Percentiles rank a stretch among this genome's conserved stretches.
Conservation (phyloP, 2,113 vertebrate genomes). For the Indicator maculatus region DNA sequence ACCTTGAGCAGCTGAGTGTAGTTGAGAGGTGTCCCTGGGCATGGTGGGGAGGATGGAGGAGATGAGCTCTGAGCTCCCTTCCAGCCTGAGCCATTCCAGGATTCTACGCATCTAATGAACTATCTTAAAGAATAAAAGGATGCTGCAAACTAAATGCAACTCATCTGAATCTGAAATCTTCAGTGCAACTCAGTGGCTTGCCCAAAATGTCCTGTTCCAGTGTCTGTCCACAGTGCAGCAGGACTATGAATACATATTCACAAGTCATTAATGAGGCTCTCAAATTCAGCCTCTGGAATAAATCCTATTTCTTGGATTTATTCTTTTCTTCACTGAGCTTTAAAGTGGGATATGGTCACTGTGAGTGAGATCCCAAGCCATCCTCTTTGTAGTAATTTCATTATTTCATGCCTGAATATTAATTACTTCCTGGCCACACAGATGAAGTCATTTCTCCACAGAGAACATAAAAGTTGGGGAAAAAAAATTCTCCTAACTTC, state of each 20-base stretch:
- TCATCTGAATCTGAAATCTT: neutral
- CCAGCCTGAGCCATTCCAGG: too few relatives aligned
- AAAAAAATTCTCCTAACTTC: neutral
- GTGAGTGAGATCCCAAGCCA: neutral
- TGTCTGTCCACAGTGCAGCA: neutral
- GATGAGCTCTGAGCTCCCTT: too few relatives aligned
- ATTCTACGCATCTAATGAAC: neutral
- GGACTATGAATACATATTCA: neutral
- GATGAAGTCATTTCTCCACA: neutral
- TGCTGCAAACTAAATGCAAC: neutral
- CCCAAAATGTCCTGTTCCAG: neutral
- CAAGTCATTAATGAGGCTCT: neutral
- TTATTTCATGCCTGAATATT: neutral
- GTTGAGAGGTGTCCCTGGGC: too few relatives aligned
- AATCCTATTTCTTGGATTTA: neutral
- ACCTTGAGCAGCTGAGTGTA: too few relatives aligned
- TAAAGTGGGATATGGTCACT: neutral
- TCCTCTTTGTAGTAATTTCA: neutral
- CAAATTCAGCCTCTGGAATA: neutral
- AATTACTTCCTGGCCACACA: neutral
- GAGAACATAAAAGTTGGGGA: neutral
- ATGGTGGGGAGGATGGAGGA: too few relatives aligned
- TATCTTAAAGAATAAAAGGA: neutral
- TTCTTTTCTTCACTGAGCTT: slow-evolving; percentile 10
- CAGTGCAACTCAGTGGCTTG: neutral